Evolutionary conservation across 2,888 invertebrate genomes (phyloP).

Genomic region (Hydrotaea cyrtoneurina): DNA sequence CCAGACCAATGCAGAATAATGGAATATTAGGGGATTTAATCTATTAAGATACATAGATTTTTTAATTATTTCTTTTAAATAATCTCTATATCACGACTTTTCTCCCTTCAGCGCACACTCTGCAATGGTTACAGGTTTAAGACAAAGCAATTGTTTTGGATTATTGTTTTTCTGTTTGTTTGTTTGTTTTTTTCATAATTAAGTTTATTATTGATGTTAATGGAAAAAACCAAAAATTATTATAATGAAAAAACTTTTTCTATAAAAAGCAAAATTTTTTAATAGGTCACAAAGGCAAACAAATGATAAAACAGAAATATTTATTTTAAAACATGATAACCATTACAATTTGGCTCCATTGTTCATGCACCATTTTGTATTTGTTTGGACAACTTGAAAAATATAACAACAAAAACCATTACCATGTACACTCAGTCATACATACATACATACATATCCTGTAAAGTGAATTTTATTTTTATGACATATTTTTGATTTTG

Average conservation of each 20-base stretch:
- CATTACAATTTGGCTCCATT: conserved; percentile 19
- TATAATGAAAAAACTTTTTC: conserved; percentile 48
- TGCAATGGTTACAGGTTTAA: conserved; percentile 31
- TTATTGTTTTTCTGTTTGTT: conserved; percentile 48
- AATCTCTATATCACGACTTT: too few relatives aligned
- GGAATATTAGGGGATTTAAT: too few relatives aligned
- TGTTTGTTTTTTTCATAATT: too few relatives aligned
- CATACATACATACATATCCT: conserved; percentile 22
- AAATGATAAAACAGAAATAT: conserved; percentile 27
- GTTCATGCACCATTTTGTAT: conserved; percentile 20
- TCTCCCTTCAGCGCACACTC: not conserved
- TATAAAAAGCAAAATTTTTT: conserved; percentile 56
- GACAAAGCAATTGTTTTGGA: conserved; percentile 55
- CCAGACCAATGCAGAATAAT: too few relatives aligned
- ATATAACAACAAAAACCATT: not conserved
- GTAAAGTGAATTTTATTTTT: not conserved
- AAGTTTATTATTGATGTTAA: conserved; percentile 64
- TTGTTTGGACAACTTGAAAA: not conserved
- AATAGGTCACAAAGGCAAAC: conserved; percentile 48
- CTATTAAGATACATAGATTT: too few relatives aligned
- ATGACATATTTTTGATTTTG: not conserved
- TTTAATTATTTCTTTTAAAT: too few relatives aligned
- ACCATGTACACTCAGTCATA: not conserved
- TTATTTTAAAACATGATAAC: conserved; percentile 15
- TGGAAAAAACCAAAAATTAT: conserved; percentile 25